Evolutionary conservation across 1,140 invertebrate genomes (phyloP).

Genomic region (Liolophura sinensis): DNA sequence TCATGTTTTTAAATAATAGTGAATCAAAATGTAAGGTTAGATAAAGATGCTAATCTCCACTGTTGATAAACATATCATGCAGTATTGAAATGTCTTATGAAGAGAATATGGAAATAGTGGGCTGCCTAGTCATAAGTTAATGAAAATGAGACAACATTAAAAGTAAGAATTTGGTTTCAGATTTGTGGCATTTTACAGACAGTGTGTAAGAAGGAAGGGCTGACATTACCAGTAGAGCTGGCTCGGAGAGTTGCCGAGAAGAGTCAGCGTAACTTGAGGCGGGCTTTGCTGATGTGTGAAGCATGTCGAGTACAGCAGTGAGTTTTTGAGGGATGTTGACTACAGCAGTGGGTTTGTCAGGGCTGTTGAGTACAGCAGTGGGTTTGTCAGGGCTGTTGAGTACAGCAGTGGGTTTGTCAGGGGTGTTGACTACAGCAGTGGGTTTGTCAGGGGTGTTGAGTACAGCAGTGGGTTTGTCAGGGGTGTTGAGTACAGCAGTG

Average conservation of each 20-base stretch:
- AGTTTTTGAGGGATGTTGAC: conserved; percentile 28
- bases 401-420: neutral
- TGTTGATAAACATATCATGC: too few species aligned
- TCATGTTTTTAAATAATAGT: too few species aligned
- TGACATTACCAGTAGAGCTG: conserved; percentile 77
- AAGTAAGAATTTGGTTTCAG: conserved; percentile 28
- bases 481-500: too few species aligned
- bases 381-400: neutral
- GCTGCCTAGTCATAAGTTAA: too few species aligned
- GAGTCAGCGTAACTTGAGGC: conserved; percentile 87
- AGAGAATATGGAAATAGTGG: too few species aligned
- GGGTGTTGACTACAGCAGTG: too few species aligned
- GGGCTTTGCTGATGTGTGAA: conserved; percentile 93
- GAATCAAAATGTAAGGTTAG: too few species aligned
- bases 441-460: too few species aligned
- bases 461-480: too few species aligned
- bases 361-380: neutral
- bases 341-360: neutral
- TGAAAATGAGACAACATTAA: too few species aligned
- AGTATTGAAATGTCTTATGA: too few species aligned
- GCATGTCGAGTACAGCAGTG: conserved; percentile 89
- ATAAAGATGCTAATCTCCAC: too few species aligned
- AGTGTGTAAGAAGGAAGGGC: conserved; percentile 84
- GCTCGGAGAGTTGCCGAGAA: conserved; percentile 77
- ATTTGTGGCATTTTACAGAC: conserved; percentile 63